Conservation (phyloP, 2,888 invertebrate genomes). For the Lochmaea capreae region DNA sequence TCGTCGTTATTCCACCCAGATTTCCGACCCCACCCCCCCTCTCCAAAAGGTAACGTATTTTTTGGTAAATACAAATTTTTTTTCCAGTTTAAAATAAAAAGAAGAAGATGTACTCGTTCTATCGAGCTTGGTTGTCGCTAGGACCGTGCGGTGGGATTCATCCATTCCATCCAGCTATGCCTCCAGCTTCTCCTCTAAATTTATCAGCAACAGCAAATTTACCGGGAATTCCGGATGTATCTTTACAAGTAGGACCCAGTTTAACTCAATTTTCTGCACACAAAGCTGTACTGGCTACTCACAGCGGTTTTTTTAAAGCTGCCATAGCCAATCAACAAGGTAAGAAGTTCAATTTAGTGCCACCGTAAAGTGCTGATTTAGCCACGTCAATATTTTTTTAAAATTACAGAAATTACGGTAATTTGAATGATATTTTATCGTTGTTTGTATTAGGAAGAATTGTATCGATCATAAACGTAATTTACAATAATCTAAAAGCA, state of each 20-base stretch:
- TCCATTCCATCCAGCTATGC: conserved; percentile 44
- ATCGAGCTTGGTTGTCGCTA: conserved; percentile 65
- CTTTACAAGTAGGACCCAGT: conserved; percentile 73
- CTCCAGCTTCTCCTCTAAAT: conserved; percentile 52
- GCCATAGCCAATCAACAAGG: conserved; percentile 66
- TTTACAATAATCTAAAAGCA: background rate
- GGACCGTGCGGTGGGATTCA: conserved; percentile 56
- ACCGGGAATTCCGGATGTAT: conserved; percentile 69
- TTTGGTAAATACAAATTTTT: too few species aligned
- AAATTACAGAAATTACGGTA: background rate
- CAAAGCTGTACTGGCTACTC: conserved; percentile 72
- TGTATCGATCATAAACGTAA: background rate
- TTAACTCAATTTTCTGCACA: conserved; percentile 78
- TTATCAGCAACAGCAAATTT: conserved; percentile 48
- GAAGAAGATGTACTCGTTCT: conserved; percentile 64
- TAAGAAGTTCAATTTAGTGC: conserved; percentile 40
- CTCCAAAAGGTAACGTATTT: too few species aligned
- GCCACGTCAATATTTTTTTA: background rate
- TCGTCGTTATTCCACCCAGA: too few species aligned
- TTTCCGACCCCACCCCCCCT: too few species aligned
- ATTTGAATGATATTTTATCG: background rate
- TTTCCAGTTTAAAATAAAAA: background rate
- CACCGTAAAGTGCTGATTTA: too few species aligned
- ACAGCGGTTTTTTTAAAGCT: conserved; percentile 79
- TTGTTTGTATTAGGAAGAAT: background rate